Evolutionary conservation across 2,113 vertebrate species (phyloP).

Genomic region (Etheostoma cragini): DNA sequence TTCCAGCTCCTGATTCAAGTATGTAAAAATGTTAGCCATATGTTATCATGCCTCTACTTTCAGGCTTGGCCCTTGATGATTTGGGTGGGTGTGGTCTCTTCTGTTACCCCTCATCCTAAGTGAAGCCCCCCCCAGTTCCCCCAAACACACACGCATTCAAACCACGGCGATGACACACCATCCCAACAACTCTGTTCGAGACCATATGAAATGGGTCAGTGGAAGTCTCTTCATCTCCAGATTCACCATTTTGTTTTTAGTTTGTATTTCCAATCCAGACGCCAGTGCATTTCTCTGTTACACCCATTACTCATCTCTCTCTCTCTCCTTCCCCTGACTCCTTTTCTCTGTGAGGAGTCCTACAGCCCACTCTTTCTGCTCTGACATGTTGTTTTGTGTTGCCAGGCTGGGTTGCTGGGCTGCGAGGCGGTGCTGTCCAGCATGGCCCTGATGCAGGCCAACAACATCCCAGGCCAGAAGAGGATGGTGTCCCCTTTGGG

Average conservation of each 20-base stretch:
- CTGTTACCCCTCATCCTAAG: constrained; percentile 79
- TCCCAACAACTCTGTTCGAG: constrained; percentile 85
- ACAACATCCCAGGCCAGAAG: constrained; percentile 84
- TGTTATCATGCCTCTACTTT: constrained; percentile 77
- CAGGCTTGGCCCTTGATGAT: constrained; percentile 84
- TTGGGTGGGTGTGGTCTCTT: constrained; percentile 82
- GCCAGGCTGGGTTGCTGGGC: constrained; percentile 85
- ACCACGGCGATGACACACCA: constrained; percentile 85
- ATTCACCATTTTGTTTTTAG: constrained; percentile 66
- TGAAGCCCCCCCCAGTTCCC: constrained; percentile 76
- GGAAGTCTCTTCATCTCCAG: constrained; percentile 73
- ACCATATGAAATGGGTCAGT: constrained; percentile 89
- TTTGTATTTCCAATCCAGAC: constrained; percentile 27
- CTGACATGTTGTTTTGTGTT: constrained; percentile 63
- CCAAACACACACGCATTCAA: constrained; percentile 83
- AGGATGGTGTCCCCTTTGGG: constrained; percentile 82
- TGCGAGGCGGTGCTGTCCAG: constrained; percentile 87
- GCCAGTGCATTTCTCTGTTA: constrained; percentile 48
- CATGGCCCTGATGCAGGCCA: constrained; percentile 88
- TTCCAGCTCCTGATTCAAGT: constrained; percentile 42
- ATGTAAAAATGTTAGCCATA: constrained; percentile 54
- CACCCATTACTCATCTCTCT: constrained; percentile 27
- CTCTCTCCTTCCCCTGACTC: constrained; percentile 15
- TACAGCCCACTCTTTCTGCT: not conserved
- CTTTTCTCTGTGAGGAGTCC: constrained; percentile 34